Conservation (phyloP, 2,797 vertebrate species). For the Tenualosa thibaudeaui region DNA sequence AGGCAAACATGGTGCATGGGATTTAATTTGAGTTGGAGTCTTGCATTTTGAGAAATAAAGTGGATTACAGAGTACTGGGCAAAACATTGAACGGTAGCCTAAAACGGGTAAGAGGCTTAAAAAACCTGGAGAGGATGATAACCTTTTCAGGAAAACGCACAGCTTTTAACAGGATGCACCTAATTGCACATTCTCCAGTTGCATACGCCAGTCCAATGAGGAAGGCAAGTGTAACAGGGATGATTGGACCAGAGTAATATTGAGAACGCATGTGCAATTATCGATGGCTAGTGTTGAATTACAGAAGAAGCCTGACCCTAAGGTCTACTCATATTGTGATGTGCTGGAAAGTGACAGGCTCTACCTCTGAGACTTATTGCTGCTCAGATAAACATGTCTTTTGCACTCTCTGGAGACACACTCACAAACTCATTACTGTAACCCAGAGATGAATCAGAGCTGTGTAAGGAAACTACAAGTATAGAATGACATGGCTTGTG, state of each 20-base stretch:
- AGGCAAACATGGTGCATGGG: conserved; percentile 26
- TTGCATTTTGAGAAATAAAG: conserved; percentile 35
- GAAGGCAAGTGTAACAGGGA: conserved; percentile 10
- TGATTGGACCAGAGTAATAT: conserved; percentile 34
- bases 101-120: conserved; percentile 12
- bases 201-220: conserved; percentile 31
- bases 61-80: conserved; percentile 24
- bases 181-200: conserved; percentile 29
- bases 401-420: not conserved
- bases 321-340: not conserved
- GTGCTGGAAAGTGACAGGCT: not conserved
- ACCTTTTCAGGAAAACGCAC: conserved; percentile 31
- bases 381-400: not conserved
- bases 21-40: conserved; percentile 29
- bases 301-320: conserved; percentile 34
- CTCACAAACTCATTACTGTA: conserved; percentile 10
- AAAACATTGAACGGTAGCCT: not conserved
- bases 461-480: not conserved
- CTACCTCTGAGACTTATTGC: not conserved
- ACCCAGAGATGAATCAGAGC: not conserved
- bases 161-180: conserved; percentile 20
- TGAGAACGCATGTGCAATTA: conserved; percentile 43
- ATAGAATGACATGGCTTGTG: not conserved
- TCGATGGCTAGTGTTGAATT: conserved; percentile 32
- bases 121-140: conserved; percentile 21